phyloP scores from a whole-genome alignment of 2,888 invertebrate species.

The Athalia cordata region DNA sequence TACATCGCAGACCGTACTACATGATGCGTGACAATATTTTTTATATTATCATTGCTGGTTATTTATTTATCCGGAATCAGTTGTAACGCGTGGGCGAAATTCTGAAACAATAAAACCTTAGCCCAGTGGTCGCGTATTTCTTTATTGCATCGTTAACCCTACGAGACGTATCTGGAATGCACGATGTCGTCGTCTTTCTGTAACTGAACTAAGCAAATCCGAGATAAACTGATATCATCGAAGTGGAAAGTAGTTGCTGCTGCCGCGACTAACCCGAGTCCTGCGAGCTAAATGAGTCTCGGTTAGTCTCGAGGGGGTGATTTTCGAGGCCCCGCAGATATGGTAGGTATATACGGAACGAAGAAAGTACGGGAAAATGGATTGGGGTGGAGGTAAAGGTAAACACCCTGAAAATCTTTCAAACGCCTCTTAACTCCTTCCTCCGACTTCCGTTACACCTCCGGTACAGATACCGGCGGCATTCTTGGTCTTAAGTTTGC shows the following conservation, averaged over 20 bases:
- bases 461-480: not conserved
- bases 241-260: conserved; percentile 21
- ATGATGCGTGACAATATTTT: too few species aligned
- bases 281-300: not conserved
- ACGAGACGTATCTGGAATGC: conserved; percentile 17
- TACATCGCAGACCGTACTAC: too few species aligned
- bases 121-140: conserved; percentile 30
- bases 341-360: not conserved
- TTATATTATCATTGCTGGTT: too few species aligned
- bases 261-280: conserved; percentile 20
- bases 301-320: too few species aligned
- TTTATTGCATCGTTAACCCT: conserved; percentile 41
- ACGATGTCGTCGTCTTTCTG: not conserved
- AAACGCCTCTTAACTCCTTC: conserved; percentile 6
- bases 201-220: conserved; percentile 39
- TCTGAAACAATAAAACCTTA: conserved; percentile 32
- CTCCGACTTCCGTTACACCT: not conserved
- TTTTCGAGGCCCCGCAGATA: too few species aligned
- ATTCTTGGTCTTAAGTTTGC: conserved; percentile 19
- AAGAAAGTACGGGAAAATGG: too few species aligned
- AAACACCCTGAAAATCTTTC: conserved; percentile 22
- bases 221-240: conserved; percentile 35
- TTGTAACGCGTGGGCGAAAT: not conserved
- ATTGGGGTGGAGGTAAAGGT: not conserved
- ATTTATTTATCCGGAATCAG: too few species aligned